Percentiles rank a stretch among this genome's conserved stretches.
Evolutionary conservation across 2,113 vertebrate species (phyloP).

Genomic region (Morone saxatilis): DNA sequence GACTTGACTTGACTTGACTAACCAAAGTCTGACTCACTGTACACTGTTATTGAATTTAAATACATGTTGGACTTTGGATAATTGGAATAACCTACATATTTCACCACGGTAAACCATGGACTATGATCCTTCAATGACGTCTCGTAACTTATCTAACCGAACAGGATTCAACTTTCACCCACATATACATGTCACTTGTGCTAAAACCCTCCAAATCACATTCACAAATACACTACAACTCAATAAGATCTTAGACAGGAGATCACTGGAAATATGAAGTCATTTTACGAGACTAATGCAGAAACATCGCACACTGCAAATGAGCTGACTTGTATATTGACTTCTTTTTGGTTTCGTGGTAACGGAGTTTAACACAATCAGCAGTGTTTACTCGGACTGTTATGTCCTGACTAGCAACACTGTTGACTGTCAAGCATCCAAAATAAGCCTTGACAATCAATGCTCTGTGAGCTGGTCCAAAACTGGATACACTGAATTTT

Average conservation of each 20-base stretch:
- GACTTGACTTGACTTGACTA: too few relatives aligned
- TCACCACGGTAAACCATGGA: conserved; percentile 71
- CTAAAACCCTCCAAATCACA: conserved; percentile 21
- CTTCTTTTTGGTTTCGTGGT: neutral
- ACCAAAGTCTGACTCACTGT: conserved; percentile 15
- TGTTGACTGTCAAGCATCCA: conserved; percentile 31
- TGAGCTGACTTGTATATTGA: neutral
- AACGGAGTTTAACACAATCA: neutral
- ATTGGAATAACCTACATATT: conserved; percentile 67
- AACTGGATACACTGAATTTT: conserved; percentile 5
- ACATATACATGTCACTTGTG: conserved; percentile 40
- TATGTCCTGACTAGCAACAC: conserved; percentile 4
- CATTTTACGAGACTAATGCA: neutral
- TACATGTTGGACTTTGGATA: conserved; percentile 70
- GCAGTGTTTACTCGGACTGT: conserved; percentile 23
- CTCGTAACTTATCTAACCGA: conserved; percentile 64
- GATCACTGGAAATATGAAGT: neutral
- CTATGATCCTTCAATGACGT: conserved; percentile 68
- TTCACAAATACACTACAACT: neutral
- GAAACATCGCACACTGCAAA: neutral
- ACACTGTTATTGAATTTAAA: conserved; percentile 70
- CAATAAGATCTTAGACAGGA: neutral
- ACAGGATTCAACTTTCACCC: conserved; percentile 77
- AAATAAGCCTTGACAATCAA: conserved; percentile 24
- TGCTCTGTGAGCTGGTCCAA: neutral